Evolutionary conservation across 1,140 invertebrate species (phyloP).

Genomic region (Drosophila rufa): DNA sequence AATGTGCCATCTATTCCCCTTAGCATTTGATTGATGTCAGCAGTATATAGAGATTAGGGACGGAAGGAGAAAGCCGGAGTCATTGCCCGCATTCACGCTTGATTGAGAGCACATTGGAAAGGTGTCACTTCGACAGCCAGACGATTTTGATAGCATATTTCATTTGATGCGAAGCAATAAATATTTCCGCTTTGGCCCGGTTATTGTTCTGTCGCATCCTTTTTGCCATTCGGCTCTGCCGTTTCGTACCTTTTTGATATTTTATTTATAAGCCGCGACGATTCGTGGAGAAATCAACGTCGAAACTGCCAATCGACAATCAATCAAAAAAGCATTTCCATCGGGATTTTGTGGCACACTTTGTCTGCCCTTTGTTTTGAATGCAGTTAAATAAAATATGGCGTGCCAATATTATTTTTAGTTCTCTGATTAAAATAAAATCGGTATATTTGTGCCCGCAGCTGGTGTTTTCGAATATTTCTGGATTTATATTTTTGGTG

Average conservation of each 20-base stretch:
- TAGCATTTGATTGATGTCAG: constrained; percentile 73
- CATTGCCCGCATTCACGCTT: constrained; percentile 65
- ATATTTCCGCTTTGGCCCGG: constrained; percentile 56
- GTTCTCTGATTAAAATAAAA: constrained; percentile 26
- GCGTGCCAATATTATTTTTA: constrained; percentile 11
- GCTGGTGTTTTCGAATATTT: not conserved
- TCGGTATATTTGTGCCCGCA: constrained; percentile 18
- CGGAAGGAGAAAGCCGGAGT: constrained; percentile 15
- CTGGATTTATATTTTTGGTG: not conserved
- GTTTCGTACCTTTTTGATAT: constrained; percentile 47
- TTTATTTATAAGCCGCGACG: constrained; percentile 72
- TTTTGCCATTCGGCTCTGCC: constrained; percentile 29
- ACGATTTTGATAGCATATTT: constrained; percentile 80
- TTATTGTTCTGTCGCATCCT: constrained; percentile 41
- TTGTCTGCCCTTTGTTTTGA: constrained; percentile 25
- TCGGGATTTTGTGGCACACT: constrained; percentile 51
- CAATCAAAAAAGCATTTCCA: constrained; percentile 69
- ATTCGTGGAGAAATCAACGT: constrained; percentile 61
- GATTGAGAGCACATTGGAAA: constrained; percentile 72
- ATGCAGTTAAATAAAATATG: constrained; percentile 26
- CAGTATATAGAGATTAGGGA: constrained; percentile 17
- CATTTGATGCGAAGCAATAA: constrained; percentile 77
- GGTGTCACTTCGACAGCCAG: constrained; percentile 71
- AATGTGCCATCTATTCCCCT: constrained; percentile 40
- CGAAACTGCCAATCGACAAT: constrained; percentile 76